Base-by-base conservation (phyloP, 2,888 invertebrate genomes). In the Desoria tigrina region DNA sequence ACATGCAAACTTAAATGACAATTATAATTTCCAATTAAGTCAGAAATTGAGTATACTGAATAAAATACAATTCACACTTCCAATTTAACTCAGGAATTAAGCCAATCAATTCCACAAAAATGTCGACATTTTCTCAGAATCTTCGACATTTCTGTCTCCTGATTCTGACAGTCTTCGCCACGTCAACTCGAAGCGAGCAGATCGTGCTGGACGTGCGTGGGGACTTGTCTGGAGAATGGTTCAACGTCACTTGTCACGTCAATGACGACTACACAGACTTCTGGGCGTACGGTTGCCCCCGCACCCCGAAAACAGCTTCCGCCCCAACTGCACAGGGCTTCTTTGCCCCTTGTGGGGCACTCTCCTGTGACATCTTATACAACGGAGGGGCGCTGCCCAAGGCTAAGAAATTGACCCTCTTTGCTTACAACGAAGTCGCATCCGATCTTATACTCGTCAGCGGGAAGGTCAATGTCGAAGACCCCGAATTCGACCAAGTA, bases 241-340 rank as follows among this genome's bases (percentile, higher is more conserved):
- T 57, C 1, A 50, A 63, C 14, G 50, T 63, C 18, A 27, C 49
- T 14, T 63, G 63, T 21, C 14, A 57, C 16, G 56, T 56, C 39
- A 56, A 49, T 18, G n/a, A 56, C 2, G 63, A 63, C 49, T 57
- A 56, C 42, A 50, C 45, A 9, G 63, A 63, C 37, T 57, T 63
- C 18, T 63, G 63, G 63, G 57, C 39, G 1, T 63, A 28, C 18
- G 63, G 56, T 16, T 49, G 56, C 42, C 55, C 54, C 3, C 45
- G 42, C 14, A 21, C 24, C 14, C 61, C 55, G 2, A 1, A 24
- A 2, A 42, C 16, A 45, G 61, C 39, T 2, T 28, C 54, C 6
- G 54, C 42, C 45, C 54, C 61, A 14, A 6, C 14, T 6, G 24
- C 11, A 16, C 6, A 42, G 37, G 61, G 61, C 14, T 62, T 62